Percentiles rank a stretch among this genome's conserved stretches.
Evolutionary conservation across 2,113 vertebrate species (phyloP).

Genomic region (Actenoides lindsayi): DNA sequence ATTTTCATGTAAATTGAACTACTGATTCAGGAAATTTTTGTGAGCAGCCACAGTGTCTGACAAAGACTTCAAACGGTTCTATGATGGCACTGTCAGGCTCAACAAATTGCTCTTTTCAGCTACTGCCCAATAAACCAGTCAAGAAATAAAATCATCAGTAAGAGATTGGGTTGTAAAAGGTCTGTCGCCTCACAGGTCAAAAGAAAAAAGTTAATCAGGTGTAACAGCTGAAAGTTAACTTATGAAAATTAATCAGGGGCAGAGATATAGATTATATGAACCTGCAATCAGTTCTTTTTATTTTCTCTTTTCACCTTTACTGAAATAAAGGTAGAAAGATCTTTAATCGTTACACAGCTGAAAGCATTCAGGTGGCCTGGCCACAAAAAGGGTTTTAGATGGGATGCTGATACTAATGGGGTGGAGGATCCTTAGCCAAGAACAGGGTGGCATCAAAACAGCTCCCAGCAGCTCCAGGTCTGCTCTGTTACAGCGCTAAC

Average conservation of each 20-base stretch:
- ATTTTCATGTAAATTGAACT: not conserved
- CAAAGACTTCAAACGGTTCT: not conserved
- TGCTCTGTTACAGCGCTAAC: not conserved
- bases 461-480: not conserved
- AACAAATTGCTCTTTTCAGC: not conserved
- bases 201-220: not conserved
- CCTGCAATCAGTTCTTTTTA: accelerated
- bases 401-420: not conserved
- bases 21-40: not conserved
- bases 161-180: not conserved
- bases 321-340: not conserved
- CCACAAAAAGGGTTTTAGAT: not conserved
- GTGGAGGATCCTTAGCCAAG: not conserved
- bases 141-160: not conserved
- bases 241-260: no score
- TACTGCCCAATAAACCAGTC: not conserved
- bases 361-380: not conserved
- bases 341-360: not conserved
- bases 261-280: accelerated
- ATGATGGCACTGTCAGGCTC: accelerated
- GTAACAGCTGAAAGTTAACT: no score
- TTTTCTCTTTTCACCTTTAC: not conserved
- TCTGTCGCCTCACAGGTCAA: no score
- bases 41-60: not conserved
- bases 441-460: accelerated